Conservation (phyloP, 2,888 invertebrate genomes). For the Smittia aterrima region DNA sequence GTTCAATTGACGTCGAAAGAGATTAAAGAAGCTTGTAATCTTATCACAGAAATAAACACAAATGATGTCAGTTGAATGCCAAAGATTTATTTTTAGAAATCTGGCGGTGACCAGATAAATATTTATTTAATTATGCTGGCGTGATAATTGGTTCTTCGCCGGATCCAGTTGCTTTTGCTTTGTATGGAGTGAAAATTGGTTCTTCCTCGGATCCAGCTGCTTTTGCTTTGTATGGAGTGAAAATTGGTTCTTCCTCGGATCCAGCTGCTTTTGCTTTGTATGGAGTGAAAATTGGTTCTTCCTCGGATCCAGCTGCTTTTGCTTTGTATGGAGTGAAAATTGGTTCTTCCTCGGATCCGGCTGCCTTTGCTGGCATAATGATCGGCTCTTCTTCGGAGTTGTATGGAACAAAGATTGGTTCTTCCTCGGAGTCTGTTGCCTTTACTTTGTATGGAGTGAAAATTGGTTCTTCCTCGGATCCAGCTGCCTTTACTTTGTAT, state of each 20-base stretch:
- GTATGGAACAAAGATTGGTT: not conserved
- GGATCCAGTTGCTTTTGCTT: too few species aligned
- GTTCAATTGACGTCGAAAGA: not conserved
- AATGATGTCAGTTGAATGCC: not conserved
- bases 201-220: not conserved
- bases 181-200: not conserved
- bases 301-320: not conserved
- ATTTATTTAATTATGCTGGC: not conserved
- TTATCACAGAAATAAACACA: conserved; percentile 5
- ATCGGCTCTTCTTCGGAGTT: not conserved
- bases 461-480: not conserved
- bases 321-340: not conserved
- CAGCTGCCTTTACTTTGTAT: not conserved
- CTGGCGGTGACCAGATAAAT: not conserved
- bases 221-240: not conserved
- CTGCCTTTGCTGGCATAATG: not conserved
- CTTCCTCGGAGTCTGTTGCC: not conserved
- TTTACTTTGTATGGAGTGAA: not conserved
- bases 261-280: not conserved
- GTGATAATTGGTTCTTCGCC: not conserved
- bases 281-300: too few species aligned
- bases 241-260: too few species aligned
- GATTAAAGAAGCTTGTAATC: not conserved
- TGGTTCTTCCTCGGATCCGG: not conserved
- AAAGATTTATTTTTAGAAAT: not conserved